phyloP scores from a whole-genome alignment of 2,797 vertebrate genomes.

The Pipistrellus nathusii region DNA sequence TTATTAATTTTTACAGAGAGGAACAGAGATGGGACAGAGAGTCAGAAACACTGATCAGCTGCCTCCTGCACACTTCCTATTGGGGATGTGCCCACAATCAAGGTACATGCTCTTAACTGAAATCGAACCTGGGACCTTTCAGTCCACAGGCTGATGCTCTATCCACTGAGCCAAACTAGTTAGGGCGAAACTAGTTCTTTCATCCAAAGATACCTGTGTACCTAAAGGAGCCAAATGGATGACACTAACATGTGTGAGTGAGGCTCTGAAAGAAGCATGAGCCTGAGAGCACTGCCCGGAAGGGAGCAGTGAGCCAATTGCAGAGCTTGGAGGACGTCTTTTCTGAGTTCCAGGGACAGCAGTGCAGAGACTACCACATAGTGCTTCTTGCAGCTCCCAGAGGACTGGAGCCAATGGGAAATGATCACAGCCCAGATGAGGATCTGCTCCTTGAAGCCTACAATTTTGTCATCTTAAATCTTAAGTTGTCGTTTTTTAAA shows the following conservation, averaged over 20 bases:
- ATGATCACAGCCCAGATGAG: background rate
- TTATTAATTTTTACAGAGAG: too few species aligned
- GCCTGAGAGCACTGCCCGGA: fast-evolving
- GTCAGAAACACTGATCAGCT: too few species aligned
- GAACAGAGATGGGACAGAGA: too few species aligned
- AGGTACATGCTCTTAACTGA: too few species aligned
- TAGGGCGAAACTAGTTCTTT: background rate
- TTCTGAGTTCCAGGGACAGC: background rate
- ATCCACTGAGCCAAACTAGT: too few species aligned
- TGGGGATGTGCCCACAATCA: too few species aligned
- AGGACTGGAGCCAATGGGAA: background rate
- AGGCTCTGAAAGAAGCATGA: background rate
- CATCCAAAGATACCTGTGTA: background rate
- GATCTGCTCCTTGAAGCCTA: background rate
- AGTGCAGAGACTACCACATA: background rate
- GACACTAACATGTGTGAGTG: too few species aligned
- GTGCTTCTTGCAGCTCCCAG: background rate
- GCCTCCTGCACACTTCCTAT: too few species aligned
- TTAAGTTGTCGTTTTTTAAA: background rate
- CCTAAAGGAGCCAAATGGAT: background rate
- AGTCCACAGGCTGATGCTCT: too few species aligned
- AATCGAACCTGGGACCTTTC: too few species aligned
- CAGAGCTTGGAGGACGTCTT: background rate
- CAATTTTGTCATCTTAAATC: background rate
- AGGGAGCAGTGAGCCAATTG: background rate